Base-by-base conservation (phyloP, 2,113 vertebrate species). In the Lucifuga dentata region DNA sequence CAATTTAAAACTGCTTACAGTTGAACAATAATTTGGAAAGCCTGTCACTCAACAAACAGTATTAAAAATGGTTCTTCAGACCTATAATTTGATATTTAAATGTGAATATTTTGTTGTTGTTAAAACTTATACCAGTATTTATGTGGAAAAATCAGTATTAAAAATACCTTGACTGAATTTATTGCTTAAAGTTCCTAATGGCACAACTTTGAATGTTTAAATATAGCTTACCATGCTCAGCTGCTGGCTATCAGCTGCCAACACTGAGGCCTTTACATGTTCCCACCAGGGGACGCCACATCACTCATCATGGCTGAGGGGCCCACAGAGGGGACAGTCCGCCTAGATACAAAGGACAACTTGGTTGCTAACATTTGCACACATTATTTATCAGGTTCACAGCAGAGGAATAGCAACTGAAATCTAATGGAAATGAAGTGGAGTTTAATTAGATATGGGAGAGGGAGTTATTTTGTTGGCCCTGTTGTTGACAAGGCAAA, bases 251-350 rank as follows among this genome's bases (percentile, higher is more conserved):
- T 68, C 51, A 72, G 64, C 67, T 87, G 78, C 74, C 65, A 85
- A 76, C 68, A 61, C 45, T 16, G 9, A 16, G 48, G 38, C 32
- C 41, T 67, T 72, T 36, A 21, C 20, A 10, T 52, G 58, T 58
- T 71, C 78, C 86, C 92, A 84, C 78, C 53, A 91, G 91, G 87
- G 89, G 88, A 58, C 74, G 85, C 89, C 89, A 89, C 62, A 81
- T 87, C 69, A 68, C 73, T 76, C 84, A 45, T 35, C 68, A 57
- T 53, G 38, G 19, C 36, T 12, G 7, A 61, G 45, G 56, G 67
- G 40, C 57, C 57, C 26, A 48, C 4, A 23, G 38, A 15, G 10
- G 19, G 23, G 6, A 16, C 16, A 8, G 17, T 20, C 10, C 24
- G 5, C 43, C 11, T 0, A 12, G 23, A 41, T 23, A 35, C 13